Conservation (phyloP, 2,797 vertebrate genomes). For the Pantherophis alleghaniensis region DNA sequence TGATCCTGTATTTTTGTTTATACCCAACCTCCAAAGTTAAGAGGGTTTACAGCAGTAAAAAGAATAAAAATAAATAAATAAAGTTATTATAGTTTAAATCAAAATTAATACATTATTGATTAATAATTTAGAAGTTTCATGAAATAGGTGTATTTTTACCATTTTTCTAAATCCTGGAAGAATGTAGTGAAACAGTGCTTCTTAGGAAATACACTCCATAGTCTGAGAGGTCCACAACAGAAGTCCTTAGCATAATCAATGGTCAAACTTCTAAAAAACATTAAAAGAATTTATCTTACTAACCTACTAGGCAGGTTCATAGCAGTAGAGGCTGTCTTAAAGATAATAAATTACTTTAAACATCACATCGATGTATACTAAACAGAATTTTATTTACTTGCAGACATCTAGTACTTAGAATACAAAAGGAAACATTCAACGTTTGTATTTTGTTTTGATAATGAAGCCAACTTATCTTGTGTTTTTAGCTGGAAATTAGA, state of each 20-base stretch:
- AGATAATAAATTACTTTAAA: neutral
- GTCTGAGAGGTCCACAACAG: neutral
- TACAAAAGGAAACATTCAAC: neutral
- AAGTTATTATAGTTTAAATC: neutral
- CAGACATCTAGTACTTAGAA: neutral
- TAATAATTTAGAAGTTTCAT: neutral
- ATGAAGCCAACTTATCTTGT: neutral
- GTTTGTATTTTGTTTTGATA: neutral
- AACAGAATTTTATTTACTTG: neutral
- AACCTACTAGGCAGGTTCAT: neutral
- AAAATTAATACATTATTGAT: neutral
- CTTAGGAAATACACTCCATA: neutral
- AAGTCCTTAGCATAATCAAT: neutral
- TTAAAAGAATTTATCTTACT: neutral
- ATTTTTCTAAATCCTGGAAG: neutral
- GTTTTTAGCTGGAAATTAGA: neutral
- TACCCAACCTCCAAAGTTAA: neutral
- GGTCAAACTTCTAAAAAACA: neutral
- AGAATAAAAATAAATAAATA: neutral
- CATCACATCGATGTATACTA: neutral
- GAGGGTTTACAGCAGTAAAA: neutral
- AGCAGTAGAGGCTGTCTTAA: neutral
- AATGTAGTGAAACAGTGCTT: neutral
- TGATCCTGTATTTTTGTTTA: neutral
- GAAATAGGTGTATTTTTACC: neutral